phyloP scores from a whole-genome alignment of 2,888 invertebrate genomes.

The Acrobasis repandana region DNA sequence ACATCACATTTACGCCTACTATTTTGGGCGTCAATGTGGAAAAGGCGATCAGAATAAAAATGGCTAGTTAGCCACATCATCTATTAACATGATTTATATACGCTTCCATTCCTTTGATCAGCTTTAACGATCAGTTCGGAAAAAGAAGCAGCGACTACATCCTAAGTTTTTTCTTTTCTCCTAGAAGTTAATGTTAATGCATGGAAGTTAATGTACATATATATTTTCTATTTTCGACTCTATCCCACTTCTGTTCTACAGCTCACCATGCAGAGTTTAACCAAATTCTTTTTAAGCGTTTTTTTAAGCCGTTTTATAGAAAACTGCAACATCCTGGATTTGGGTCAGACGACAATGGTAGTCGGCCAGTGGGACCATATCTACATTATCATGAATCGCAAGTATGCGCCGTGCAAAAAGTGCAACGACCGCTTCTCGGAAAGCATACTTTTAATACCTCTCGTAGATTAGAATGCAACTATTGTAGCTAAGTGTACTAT shows the following conservation, averaged over 20 bases:
- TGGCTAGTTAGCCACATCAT: too few relatives aligned
- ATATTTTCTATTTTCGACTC: conserved; percentile 35
- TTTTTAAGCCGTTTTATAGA: conserved; percentile 48
- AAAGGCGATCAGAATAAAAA: too few relatives aligned
- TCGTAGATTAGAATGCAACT: conserved; percentile 1
- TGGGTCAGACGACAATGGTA: conserved; percentile 71
- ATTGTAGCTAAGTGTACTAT: not conserved
- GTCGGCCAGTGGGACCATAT: conserved; percentile 30
- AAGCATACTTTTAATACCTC: conserved; percentile 12
- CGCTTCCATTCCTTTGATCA: too few relatives aligned
- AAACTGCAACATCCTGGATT: conserved; percentile 72
- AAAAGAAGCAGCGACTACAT: too few relatives aligned
- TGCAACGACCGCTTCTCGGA: conserved; percentile 28
- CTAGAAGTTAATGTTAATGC: too few relatives aligned
- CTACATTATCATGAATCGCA: conserved; percentile 19
- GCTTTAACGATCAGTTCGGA: too few relatives aligned
- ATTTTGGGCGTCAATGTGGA: too few relatives aligned
- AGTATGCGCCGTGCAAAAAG: conserved; percentile 31
- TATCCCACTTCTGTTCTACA: conserved; percentile 37
- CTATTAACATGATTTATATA: too few relatives aligned
- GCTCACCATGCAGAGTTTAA: conserved; percentile 56
- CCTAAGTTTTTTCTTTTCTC: too few relatives aligned
- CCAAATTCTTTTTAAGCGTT: conserved; percentile 65
- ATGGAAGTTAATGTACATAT: too few relatives aligned
- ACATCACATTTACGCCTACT: too few relatives aligned